Percentiles rank a stretch among this genome's conserved stretches.
Evolutionary conservation across 2,888 invertebrate species (phyloP).

Genomic region (Drosophila trichaetosa): DNA sequence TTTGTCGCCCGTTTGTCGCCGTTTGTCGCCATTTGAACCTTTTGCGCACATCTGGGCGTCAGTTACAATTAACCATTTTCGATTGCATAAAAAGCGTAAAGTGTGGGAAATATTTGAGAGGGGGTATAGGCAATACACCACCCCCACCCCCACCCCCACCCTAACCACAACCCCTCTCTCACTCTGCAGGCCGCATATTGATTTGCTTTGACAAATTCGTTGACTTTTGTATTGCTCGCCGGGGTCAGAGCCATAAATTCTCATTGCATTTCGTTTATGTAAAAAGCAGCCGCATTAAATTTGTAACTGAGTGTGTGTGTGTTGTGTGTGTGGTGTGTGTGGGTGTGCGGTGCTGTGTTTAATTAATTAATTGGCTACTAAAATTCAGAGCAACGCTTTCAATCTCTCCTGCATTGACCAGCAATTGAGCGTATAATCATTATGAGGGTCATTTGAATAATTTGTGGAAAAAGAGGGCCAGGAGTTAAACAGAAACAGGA

Average conservation of each 20-base stretch:
- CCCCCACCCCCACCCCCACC: too few species aligned
- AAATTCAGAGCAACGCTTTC: conserved; percentile 41
- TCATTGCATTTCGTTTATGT: conserved; percentile 77
- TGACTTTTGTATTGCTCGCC: conserved; percentile 30
- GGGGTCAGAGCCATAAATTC: conserved; percentile 64
- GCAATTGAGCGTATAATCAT: conserved; percentile 72
- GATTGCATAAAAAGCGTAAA: conserved; percentile 36
- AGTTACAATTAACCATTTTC: conserved; percentile 67
- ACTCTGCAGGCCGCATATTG: conserved; percentile 46
- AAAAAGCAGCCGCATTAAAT: conserved; percentile 46
- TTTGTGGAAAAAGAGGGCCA: neutral
- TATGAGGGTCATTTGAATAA: conserved; percentile 77
- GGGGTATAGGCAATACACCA: neutral
- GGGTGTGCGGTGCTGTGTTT: conserved; percentile 48
- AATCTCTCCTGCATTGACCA: conserved; percentile 49
- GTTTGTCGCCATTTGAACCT: conserved; percentile 59
- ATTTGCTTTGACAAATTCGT: conserved; percentile 75
- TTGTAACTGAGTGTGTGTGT: conserved; percentile 22
- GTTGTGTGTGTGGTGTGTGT: conserved; percentile 41
- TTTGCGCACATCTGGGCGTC: conserved; percentile 71
- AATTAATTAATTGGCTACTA: conserved; percentile 74
- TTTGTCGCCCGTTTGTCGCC: conserved; percentile 65
- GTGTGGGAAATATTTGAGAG: conserved; percentile 49
- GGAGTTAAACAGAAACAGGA: neutral
- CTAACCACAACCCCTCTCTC: neutral